Conservation (phyloP, 1,140 invertebrate species). For the Octopus bimaculoides region DNA sequence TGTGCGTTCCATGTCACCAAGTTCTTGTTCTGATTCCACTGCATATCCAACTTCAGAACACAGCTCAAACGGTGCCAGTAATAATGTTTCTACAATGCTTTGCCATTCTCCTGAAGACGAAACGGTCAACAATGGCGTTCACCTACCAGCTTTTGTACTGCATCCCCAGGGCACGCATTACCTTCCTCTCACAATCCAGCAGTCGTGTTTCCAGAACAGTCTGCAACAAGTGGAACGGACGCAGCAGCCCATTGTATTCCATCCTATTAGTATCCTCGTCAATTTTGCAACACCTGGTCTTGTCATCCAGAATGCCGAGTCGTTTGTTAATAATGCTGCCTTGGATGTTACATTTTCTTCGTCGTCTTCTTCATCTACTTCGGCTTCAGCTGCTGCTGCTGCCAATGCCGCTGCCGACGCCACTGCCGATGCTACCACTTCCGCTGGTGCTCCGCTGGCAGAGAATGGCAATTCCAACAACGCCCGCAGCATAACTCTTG, state of each 20-base stretch:
- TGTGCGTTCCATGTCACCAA: conserved; percentile 13
- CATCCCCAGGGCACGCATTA: conserved; percentile 87
- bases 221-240: conserved; percentile 60
- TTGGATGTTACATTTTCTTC: no score
- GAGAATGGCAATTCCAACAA: background rate
- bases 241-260: conserved; percentile 66
- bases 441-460: background rate
- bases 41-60: conserved; percentile 45
- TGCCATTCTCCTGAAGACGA: conserved; percentile 46
- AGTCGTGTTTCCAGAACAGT: conserved; percentile 70
- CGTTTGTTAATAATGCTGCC: background rate
- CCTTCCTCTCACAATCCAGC: conserved; percentile 83
- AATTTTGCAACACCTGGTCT: conserved; percentile 42
- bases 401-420: background rate
- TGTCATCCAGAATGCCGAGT: conserved; percentile 26
- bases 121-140: conserved; percentile 31
- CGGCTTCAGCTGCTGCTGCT: background rate
- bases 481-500: background rate
- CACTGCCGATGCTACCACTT: background rate
- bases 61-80: conserved; percentile 16
- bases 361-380: background rate
- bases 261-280: conserved; percentile 68
- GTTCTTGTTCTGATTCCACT: conserved; percentile 42
- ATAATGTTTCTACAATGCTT: conserved; percentile 20
- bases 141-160: conserved; percentile 76